Base-by-base conservation (phyloP, 2,888 invertebrate species). In the Camptogramma bilineatum region DNA sequence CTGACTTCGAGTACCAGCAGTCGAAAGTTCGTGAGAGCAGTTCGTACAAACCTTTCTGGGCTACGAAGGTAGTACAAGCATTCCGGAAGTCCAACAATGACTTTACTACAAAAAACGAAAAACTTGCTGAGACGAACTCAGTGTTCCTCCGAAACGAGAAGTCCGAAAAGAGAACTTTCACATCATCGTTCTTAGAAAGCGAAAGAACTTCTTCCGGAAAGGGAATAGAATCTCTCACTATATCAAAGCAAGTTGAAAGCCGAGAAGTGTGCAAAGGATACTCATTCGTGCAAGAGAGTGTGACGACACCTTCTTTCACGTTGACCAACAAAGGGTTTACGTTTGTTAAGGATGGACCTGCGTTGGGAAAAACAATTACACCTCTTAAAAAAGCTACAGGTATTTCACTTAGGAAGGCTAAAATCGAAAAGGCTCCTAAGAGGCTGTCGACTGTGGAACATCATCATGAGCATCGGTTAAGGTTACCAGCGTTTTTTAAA, bases 41-140 rank as follows among this genome's bases (percentile, higher is more conserved):
- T 62, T 79, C 79, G 13, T 88, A 90, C 73, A 88, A 83, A 73
- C 87, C 88, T 0, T 87, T 90, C 72, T 91, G 90, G 91, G 89
- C 90, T 7, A 86, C 85, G 0, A 87, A 81, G 79, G 82, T 86
- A 0, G 75, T 74, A 5, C 58, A 67, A 59, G 53, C 66, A 8
- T 62, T 74, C 75, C 16, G 68, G 69, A 58, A 74, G 74, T 13
- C 64, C 18, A 70, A 72, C 19, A 59, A 63, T 34, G 63, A 70
- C 47, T 52, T 50, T 0, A 67, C 72, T 7, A 8, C 57, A 2
- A 66, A 66, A 60, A 51, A 39, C 42, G 62, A 54, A 39, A 61
- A 61, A 21, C 18, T 34, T 16, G 10, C 42, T 18, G 21, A 56
- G 13, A 53, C 50, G 19, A 61, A 31, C 24, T 31, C 28, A 10